These are phyloP conservation scores for Clarias magur DNA, from an alignment of 2,113 vertebrate species.

Conservation along the genomic window DNA sequence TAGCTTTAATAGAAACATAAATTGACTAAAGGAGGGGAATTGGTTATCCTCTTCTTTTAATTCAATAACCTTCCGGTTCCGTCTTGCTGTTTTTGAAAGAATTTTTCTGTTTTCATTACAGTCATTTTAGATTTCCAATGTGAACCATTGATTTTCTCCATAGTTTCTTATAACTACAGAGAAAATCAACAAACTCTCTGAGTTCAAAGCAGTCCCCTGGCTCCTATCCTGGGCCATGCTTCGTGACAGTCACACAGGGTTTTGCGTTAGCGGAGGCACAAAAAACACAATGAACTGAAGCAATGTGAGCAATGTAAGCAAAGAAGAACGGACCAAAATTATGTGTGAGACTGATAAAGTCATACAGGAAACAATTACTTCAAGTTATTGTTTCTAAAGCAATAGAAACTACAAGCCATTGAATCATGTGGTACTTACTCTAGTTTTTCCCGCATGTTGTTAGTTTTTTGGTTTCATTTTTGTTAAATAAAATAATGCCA, in stretches of 20 bases:
- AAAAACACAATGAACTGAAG: too few relatives aligned
- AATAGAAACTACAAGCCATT: too few relatives aligned
- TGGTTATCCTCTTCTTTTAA: background rate
- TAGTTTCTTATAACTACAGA: slow-evolving; percentile 16
- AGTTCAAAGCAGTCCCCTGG: slow-evolving; percentile 32
- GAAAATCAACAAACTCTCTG: slow-evolving; percentile 43
- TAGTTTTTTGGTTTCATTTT: too few relatives aligned
- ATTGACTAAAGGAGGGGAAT: slow-evolving; percentile 53
- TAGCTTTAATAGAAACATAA: slow-evolving; percentile 48
- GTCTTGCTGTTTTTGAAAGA: slow-evolving; percentile 41
- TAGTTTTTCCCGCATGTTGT: too few relatives aligned
- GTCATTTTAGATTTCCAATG: slow-evolving; percentile 46
- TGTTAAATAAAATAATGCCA: too few relatives aligned
- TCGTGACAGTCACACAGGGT: background rate
- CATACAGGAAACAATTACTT: too few relatives aligned
- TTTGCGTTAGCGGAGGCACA: too few relatives aligned
- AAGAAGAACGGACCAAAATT: too few relatives aligned
- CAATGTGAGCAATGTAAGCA: too few relatives aligned
- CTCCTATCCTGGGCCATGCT: slow-evolving; percentile 38
- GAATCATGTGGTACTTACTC: too few relatives aligned
- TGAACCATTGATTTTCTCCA: slow-evolving; percentile 22
- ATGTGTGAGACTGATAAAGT: too few relatives aligned
- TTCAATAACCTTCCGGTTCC: slow-evolving; percentile 44
- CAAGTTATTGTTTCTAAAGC: too few relatives aligned
- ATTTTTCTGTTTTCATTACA: slow-evolving; percentile 46